Evolutionary conservation across 1,140 invertebrate genomes (phyloP), one percentile per base, ranked within the genome.

Genomic region (Macrostomum lignano): DNA sequence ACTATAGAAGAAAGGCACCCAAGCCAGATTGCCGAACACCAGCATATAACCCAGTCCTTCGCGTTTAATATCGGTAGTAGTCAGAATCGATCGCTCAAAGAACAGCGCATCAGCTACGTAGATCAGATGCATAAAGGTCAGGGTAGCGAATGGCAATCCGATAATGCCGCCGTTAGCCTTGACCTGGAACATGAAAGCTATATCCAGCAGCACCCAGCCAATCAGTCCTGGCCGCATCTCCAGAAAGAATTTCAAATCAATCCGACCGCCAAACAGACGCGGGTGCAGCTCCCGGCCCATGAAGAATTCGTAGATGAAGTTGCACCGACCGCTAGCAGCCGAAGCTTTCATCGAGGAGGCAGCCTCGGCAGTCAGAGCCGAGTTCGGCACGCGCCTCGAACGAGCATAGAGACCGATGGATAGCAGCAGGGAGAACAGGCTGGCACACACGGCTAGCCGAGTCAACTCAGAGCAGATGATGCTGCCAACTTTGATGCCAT

Each of bases 231-330:
- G 55, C 24, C 30, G 56, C 53, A 41, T 53, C 38, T 39, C 67
- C 35, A 66, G 58, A 36, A 66, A 51, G 26, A 68, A 57, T 55
- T 81, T 81, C n/a, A 74, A 45, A 47, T 79, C 71, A 17, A 78
- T 45, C 6, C 55, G 54, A 7, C 67, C 64, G n/a, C n/a, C n/a
- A n/a, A n/a, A n/a, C 45, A 71, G 49, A 42, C 66, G 60, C 10
- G 74, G 73, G 58, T 74, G 73, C 2, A 76, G 48, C 50, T 77
- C 72, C 39, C 67, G 54, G 2, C 76, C 76, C 44, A 73, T 64
- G 45, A 71, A 73, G 45, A 73, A 75, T 44, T 76, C 71, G n/a
- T n/a, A n/a, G n/a, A n/a, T n/a, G n/a, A n/a, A n/a, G n/a, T n/a
- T n/a, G n/a, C n/a, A n/a, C n/a, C n/a, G n/a, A n/a, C n/a, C n/a